These are phyloP conservation scores for Cantharis rufa DNA, from an alignment of 2,888 invertebrate species.

Conservation along the genomic window DNA sequence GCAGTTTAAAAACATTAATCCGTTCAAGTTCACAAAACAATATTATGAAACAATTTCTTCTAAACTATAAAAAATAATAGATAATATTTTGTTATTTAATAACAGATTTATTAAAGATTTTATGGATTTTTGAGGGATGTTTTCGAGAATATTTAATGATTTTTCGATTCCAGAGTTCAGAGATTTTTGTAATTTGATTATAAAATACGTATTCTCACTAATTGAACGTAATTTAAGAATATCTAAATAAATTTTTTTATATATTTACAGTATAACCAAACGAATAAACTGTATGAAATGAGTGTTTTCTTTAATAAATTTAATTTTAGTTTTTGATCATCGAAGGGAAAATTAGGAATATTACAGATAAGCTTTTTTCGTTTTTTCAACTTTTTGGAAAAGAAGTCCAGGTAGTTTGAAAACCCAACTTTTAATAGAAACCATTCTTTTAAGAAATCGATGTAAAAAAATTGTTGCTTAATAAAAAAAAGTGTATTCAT, in stretches of 20 bases:
- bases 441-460: too few species aligned
- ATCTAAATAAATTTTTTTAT: conserved; percentile 52
- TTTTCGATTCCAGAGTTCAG: background rate
- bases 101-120: conserved; percentile 6
- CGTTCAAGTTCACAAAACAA: background rate
- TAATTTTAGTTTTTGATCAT: background rate
- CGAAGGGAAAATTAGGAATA: too few species aligned
- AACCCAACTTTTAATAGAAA: too few species aligned
- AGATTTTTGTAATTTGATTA: conserved; percentile 27
- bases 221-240: conserved; percentile 41
- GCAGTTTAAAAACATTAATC: background rate
- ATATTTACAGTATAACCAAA: conserved; percentile 50
- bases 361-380: too few species aligned
- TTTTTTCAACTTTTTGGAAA: too few species aligned
- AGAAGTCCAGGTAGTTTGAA: too few species aligned
- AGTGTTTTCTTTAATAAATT: background rate
- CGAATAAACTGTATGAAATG: conserved; percentile 52
- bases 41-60: background rate
- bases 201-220: conserved; percentile 33
- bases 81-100: conserved; percentile 15
- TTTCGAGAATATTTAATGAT: background rate
- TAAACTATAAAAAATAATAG: conserved; percentile 4
- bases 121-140: background rate
- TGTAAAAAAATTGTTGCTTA: too few species aligned
- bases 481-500: too few species aligned